A percentile compares a stretch with the other conserved stretches of the same genome.
phyloP scores from a whole-genome alignment of 2,888 invertebrate genomes.

The Ichneumoninae sp. region DNA sequence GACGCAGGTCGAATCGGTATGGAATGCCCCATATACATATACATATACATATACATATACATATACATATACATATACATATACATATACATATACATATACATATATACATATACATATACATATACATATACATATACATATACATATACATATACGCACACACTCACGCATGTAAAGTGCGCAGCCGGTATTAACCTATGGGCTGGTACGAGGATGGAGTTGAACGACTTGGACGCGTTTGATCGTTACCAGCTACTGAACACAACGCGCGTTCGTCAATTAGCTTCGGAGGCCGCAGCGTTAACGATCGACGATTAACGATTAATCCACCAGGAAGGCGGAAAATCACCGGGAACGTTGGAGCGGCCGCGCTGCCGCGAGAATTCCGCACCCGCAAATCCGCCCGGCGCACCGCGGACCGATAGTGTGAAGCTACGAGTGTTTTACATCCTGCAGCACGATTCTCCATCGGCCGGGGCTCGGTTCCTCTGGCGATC shows the following conservation, averaged over 20 bases:
- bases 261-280: constrained; percentile 49
- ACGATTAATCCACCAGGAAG: constrained; percentile 62
- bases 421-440: constrained; percentile 37
- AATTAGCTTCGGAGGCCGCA: constrained; percentile 56
- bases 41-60: too few relatives aligned
- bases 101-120: too few relatives aligned
- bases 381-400: neutral
- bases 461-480: constrained; percentile 36
- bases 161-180: neutral
- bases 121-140: too few relatives aligned
- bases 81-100: too few relatives aligned
- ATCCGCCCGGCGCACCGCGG: neutral
- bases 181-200: neutral
- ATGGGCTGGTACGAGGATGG: neutral
- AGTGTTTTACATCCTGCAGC: constrained; percentile 58
- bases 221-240: constrained; percentile 4
- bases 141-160: neutral
- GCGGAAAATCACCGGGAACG: constrained; percentile 22
- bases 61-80: too few relatives aligned
- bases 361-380: neutral
- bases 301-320: constrained; percentile 66
- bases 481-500: constrained; percentile 1
- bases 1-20: too few relatives aligned
- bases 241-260: neutral
- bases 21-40: too few relatives aligned